Percentiles rank a stretch among this genome's conserved stretches.
Conservation (phyloP, 2,797 vertebrate species). For the Protonibea diacanthus region DNA sequence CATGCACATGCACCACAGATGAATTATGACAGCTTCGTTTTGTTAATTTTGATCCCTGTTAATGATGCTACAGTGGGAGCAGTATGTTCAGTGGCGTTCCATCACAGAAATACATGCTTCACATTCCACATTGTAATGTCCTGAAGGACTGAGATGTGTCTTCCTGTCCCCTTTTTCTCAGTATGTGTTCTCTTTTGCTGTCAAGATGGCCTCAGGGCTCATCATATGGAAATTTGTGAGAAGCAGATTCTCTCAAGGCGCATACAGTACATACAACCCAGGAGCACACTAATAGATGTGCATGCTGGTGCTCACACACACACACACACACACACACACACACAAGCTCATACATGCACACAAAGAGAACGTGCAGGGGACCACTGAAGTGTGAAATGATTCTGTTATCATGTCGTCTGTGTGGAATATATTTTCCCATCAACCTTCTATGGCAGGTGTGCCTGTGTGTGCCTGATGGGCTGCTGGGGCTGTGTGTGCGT, state of each 20-base stretch:
- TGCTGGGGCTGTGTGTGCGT: slow-evolving; percentile 17
- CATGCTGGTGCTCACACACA: slow-evolving; percentile 21
- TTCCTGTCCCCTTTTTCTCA: background rate
- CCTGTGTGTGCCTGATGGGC: slow-evolving; percentile 70
- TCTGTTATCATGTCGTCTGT: slow-evolving; percentile 82
- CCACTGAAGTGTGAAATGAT: slow-evolving; percentile 82
- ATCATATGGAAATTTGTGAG: slow-evolving; percentile 68
- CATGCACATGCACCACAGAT: background rate
- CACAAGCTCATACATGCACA: background rate
- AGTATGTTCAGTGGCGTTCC: slow-evolving; percentile 51
- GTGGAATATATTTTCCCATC: slow-evolving; percentile 82
- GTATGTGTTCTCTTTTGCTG: slow-evolving; percentile 29
- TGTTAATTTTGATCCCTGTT: slow-evolving; percentile 49
- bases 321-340: slow-evolving; percentile 16
- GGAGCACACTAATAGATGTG: slow-evolving; percentile 50
- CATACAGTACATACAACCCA: slow-evolving; percentile 42
- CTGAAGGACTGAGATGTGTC: slow-evolving; percentile 24
- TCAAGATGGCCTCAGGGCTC: slow-evolving; percentile 57
- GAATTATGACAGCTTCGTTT: slow-evolving; percentile 47
- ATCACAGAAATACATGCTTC: slow-evolving; percentile 41
- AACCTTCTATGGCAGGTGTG: slow-evolving; percentile 73
- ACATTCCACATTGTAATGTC: slow-evolving; percentile 11
- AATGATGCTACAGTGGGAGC: slow-evolving; percentile 52
- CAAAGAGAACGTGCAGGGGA: slow-evolving; percentile 49
- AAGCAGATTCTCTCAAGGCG: slow-evolving; percentile 53